Evolutionary conservation across 2,888 invertebrate genomes (phyloP), one percentile per base, ranked within the genome.

Genomic region (Acanthosepion pharaonis): DNA sequence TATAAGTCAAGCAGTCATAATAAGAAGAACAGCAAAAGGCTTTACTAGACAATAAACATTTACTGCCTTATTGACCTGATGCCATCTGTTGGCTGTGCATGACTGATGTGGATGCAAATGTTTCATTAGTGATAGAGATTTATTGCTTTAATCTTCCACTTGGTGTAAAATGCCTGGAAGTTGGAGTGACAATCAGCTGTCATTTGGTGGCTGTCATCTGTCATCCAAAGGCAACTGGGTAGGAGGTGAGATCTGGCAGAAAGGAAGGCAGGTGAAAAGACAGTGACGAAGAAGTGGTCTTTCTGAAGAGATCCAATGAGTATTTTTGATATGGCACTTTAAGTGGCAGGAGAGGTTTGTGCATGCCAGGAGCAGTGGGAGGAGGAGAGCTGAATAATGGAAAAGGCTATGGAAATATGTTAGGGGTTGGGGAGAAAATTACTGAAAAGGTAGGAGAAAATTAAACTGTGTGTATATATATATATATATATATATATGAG

Each of bases 101-200:
- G 78, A 78, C 78, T 78, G 78, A 78, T 78, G 78, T n/a, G n/a
- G 78, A 78, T 78, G 78, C 78, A n/a, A 78, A 78, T 78, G 78
- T 78, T 78, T 78, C 78, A 78, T 78, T 78, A n/a, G 78, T n/a
- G 78, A 78, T 78, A 9, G 78, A n/a, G 78, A 78, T 78, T 78
- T 78, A 78, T 78, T n/a, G 78, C 78, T 78, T 78, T 78, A 78
- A 78, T 78, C 78, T 78, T 78, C 78, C n/a, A 78, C 78, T 78
- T 78, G 78, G 78, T 78, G 78, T 78, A 78, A 33, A 78, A 78
- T 78, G 78, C 78, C 78, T 78, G 78, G 78, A 78, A 78, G 78
- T n/a, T 78, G 78, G 78, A 78, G 78, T 78, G 78, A 78, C 78
- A 78, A 78, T 78, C 78, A 78, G n/a, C 33, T 78, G 78, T 78